Conservation (phyloP, 2,797 vertebrate species). For the Psittacula derbiana region DNA sequence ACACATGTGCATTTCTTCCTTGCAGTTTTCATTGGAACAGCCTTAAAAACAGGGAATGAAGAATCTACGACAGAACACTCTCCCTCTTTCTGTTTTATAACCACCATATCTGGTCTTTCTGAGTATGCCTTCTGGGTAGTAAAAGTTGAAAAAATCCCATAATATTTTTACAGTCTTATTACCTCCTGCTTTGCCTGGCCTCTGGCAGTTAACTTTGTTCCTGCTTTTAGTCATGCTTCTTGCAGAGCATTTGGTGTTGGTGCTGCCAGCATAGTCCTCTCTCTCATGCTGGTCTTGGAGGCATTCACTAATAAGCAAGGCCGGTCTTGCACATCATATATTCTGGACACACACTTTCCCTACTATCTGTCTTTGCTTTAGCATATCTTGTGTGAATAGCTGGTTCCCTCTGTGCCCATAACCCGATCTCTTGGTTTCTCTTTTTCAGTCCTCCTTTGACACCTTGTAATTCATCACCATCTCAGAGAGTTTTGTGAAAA, state of each 20-base stretch:
- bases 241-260: not conserved
- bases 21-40: not conserved
- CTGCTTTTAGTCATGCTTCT: not conserved
- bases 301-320: not conserved
- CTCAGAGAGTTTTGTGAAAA: not conserved
- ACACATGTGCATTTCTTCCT: not conserved
- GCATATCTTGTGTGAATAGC: not conserved
- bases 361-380: not conserved
- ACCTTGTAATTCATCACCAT: not conserved
- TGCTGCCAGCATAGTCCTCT: not conserved
- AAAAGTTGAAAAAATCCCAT: slow-evolving; percentile 47
- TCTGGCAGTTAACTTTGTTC: not conserved
- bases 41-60: not conserved
- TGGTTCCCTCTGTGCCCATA: slow-evolving; percentile 35
- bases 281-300: not conserved
- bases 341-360: not conserved
- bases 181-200: slow-evolving; percentile 11
- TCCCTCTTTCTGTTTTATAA: not conserved
- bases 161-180: slow-evolving; percentile 51
- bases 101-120: slow-evolving; percentile 11
- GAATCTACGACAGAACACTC: not conserved
- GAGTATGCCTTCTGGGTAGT: slow-evolving; percentile 19
- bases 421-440: not conserved
- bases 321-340: not conserved
- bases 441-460: not conserved